Conservation (phyloP, 2,888 invertebrate genomes). For the Caenorhabditis becei region DNA sequence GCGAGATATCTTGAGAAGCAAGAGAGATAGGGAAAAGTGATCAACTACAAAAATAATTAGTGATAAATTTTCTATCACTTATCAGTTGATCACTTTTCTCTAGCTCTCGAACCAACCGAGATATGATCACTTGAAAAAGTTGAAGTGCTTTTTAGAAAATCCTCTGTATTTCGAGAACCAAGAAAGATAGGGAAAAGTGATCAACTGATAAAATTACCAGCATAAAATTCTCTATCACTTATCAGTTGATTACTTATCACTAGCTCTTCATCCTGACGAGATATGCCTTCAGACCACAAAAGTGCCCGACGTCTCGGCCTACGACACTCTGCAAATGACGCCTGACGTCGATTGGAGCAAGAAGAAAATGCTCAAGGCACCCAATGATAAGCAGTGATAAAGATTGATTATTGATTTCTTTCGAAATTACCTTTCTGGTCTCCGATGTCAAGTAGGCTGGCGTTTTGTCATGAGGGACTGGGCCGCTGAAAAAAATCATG, state of each 20-base stretch:
- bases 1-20: too few relatives aligned
- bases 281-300: slow-evolving; percentile 11
- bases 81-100: too few relatives aligned
- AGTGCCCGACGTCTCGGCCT: slow-evolving; percentile 28
- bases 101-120: too few relatives aligned
- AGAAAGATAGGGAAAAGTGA: neutral
- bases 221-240: neutral
- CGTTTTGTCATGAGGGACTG: slow-evolving; percentile 54
- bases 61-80: too few relatives aligned
- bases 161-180: neutral
- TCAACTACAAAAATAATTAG: neutral
- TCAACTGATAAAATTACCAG: neutral
- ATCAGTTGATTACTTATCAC: neutral
- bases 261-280: neutral
- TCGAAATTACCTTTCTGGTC: slow-evolving; percentile 59
- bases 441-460: slow-evolving; percentile 69
- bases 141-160: neutral
- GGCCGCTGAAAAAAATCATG: slow-evolving; percentile 41
- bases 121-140: neutral
- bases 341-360: slow-evolving; percentile 41
- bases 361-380: neutral
- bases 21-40: too few relatives aligned
- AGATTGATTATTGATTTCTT: neutral
- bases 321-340: slow-evolving; percentile 40
- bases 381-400: neutral